Evolutionary conservation across 2,888 invertebrate genomes (phyloP).

Genomic region (Thera obeliscata): DNA sequence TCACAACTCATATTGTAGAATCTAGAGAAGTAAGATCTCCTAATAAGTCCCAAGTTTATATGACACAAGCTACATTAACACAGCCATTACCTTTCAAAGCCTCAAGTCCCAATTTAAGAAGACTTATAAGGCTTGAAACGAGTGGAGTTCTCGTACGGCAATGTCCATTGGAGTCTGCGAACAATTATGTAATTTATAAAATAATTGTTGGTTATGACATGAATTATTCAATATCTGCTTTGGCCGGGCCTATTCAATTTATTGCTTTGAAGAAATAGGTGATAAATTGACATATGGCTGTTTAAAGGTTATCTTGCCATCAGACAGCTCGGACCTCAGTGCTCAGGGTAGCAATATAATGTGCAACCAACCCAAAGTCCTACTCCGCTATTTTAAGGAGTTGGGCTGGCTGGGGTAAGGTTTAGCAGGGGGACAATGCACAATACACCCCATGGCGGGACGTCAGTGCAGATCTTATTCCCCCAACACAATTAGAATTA

Average conservation of each 20-base stretch:
- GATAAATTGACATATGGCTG: constrained; percentile 21
- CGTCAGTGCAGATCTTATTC: too few relatives aligned
- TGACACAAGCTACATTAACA: constrained; percentile 36
- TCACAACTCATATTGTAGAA: constrained; percentile 18
- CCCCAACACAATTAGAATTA: too few relatives aligned
- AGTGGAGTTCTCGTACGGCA: constrained; percentile 46
- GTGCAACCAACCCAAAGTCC: too few relatives aligned
- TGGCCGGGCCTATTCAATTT: constrained; percentile 22
- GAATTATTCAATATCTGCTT: constrained; percentile 23
- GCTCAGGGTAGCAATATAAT: background rate
- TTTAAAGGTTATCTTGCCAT: background rate
- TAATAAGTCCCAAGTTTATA: constrained; percentile 49
- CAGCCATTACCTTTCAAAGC: constrained; percentile 47
- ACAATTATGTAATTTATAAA: constrained; percentile 46
- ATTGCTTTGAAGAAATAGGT: constrained; percentile 17
- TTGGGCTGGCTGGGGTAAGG: too few relatives aligned
- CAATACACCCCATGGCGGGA: too few relatives aligned
- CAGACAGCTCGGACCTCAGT: constrained; percentile 1
- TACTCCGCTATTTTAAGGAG: too few relatives aligned
- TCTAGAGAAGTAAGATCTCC: constrained; percentile 47
- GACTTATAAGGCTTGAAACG: constrained; percentile 53
- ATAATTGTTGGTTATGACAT: constrained; percentile 30
- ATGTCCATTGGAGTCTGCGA: constrained; percentile 34
- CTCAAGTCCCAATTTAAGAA: constrained; percentile 47
- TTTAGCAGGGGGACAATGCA: too few relatives aligned